Evolutionary conservation across 2,888 invertebrate genomes (phyloP).

Genomic region (Euphydryas editha): DNA sequence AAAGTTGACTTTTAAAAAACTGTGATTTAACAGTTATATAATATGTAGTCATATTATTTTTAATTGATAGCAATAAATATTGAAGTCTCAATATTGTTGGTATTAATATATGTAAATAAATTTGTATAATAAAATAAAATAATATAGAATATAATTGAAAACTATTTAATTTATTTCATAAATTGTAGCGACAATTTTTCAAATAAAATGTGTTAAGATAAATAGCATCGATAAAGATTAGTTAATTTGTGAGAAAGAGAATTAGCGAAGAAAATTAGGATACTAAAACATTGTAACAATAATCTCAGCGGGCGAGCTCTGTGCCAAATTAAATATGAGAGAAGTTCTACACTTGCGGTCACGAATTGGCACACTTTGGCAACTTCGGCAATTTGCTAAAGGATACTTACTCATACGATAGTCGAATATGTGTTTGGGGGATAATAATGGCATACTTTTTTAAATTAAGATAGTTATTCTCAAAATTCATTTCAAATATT

Average conservation of each 20-base stretch:
- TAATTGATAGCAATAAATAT: too few relatives aligned
- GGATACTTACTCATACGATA: slow-evolving; percentile 43
- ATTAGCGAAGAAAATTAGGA: slow-evolving; percentile 26
- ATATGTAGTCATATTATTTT: too few relatives aligned
- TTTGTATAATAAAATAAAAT: too few relatives aligned
- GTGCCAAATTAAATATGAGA: slow-evolving; percentile 56
- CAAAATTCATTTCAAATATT: not conserved
- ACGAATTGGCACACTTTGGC: slow-evolving; percentile 49
- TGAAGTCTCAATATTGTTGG: too few relatives aligned
- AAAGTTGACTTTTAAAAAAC: too few relatives aligned
- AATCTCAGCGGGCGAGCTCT: slow-evolving; percentile 38
- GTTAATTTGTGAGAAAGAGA: slow-evolving; percentile 14
- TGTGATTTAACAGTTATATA: too few relatives aligned
- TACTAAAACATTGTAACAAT: slow-evolving; percentile 35
- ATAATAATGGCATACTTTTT: slow-evolving; percentile 36
- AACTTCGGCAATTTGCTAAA: slow-evolving; percentile 47
- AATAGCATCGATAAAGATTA: not conserved
- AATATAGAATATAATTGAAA: too few relatives aligned
- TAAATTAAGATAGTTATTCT: slow-evolving; percentile 12
- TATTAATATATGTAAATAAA: too few relatives aligned
- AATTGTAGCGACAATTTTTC: not conserved
- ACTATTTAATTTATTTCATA: too few relatives aligned
- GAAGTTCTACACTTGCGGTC: slow-evolving; percentile 46
- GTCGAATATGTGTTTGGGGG: slow-evolving; percentile 39
- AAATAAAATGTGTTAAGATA: not conserved